Base-by-base conservation (phyloP, 1,140 invertebrate species). In the Sinonovacula constricta region DNA sequence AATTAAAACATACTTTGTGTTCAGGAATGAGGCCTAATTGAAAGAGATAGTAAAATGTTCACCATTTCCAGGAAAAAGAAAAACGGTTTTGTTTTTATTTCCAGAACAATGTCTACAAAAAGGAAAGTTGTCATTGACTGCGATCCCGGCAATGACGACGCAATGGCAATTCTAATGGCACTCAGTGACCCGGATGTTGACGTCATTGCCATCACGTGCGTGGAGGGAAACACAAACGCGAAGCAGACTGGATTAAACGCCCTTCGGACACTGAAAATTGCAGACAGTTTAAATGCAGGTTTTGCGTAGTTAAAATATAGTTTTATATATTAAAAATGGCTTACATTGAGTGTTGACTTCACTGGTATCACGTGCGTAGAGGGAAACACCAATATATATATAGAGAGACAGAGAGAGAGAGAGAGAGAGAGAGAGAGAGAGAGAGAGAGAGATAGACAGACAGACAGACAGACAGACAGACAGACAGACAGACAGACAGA, bases 111-210 rank as follows among this genome's bases (percentile, higher is more conserved):
- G 56, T 22, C 56, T 57, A 14, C 15, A n/a, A 15, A 18, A 65
- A 63, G 36, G 49, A 63, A 74, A 57, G 30, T 86, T 26, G 63
- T 88, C 33, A 81, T 88, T 36, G 87, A 88, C 69, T 84, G 81
- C n/a, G 87, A 88, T 67, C 49, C 82, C 14, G 87, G 87, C 24
- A 68, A 81, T n/a, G 87, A 88, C 74, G 87, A 88, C 67, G 83
- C 85, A 18, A 83, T 85, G 68, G 82, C 86, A 12, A 85, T 88
- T 49, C 26, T 86, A 26, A 86, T 88, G 81, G 78, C 79, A 7
- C 57, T 88, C n/a, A 53, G 63, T 7, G 4, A 69, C 10, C 69
- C 70, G 5, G 62, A 82, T 45, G 65, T 82, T 12, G 77, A 87
- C 1, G 63, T 85, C 24, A 45, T 82, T 18, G 85, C 74, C 18